A percentile compares a stretch with the other conserved stretches of the same genome.
Evolutionary conservation across 2,113 vertebrate genomes (phyloP).

Genomic region (Pachypanchax playfairii): DNA sequence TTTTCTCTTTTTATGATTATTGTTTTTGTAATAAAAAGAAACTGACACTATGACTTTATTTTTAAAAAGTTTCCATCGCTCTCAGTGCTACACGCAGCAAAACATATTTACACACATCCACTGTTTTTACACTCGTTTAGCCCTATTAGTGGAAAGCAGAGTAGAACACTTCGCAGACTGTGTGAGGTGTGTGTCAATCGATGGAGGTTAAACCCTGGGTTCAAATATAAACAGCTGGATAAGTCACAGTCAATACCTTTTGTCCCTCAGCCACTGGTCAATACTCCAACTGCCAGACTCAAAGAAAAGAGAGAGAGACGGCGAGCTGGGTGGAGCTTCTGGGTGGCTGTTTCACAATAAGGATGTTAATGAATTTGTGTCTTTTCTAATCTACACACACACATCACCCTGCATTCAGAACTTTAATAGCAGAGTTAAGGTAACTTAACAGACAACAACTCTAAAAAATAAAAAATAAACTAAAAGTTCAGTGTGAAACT

Average conservation of each 20-base stretch:
- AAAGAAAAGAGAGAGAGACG: slow-evolving; percentile 19
- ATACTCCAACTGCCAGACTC: slow-evolving; percentile 75
- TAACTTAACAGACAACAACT: slow-evolving; percentile 62
- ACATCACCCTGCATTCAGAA: slow-evolving; percentile 69
- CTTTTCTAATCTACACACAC: slow-evolving; percentile 26
- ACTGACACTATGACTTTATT: too few relatives aligned
- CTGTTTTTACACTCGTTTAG: slow-evolving; percentile 56
- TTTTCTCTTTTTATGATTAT: background rate
- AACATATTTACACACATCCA: slow-evolving; percentile 10
- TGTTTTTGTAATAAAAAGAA: background rate
- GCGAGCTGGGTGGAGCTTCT: slow-evolving; percentile 16
- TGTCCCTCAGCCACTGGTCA: slow-evolving; percentile 80
- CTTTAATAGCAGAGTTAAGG: slow-evolving; percentile 57
- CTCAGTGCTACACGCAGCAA: slow-evolving; percentile 11
- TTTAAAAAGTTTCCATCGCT: background rate
- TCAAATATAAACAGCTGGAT: slow-evolving; percentile 86
- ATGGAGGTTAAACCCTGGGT: slow-evolving; percentile 83
- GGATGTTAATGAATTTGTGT: slow-evolving; percentile 61
- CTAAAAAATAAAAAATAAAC: too few relatives aligned
- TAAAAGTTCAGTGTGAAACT: too few relatives aligned
- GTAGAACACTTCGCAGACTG: slow-evolving; percentile 76
- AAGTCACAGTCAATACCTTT: slow-evolving; percentile 83
- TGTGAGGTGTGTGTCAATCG: slow-evolving; percentile 76
- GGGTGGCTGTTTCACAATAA: slow-evolving; percentile 40
- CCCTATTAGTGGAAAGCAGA: slow-evolving; percentile 77